A percentile compares a stretch with the other conserved stretches of the same genome.
These are phyloP conservation scores for Channallabes apus DNA, from an alignment of 2,797 vertebrate genomes.

Conservation along the genomic window DNA sequence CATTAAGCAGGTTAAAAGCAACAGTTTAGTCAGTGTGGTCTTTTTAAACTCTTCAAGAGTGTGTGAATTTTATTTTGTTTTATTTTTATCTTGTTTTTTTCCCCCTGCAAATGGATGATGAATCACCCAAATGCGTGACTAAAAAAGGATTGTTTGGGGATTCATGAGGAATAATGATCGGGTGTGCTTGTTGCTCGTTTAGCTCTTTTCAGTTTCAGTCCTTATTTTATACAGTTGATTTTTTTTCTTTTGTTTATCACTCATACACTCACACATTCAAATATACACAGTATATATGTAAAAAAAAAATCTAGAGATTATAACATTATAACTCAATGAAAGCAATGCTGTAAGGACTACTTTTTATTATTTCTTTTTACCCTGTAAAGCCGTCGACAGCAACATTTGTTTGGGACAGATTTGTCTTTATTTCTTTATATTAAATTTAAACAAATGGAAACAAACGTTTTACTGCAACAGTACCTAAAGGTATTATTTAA, in stretches of 20 bases:
- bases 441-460: no score
- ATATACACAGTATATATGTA: no score
- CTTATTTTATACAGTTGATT: background rate
- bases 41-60: background rate
- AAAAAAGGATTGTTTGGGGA: background rate
- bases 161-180: background rate
- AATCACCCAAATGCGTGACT: background rate
- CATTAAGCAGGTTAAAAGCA: background rate
- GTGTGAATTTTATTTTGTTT: background rate
- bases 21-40: background rate
- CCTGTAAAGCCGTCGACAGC: background rate
- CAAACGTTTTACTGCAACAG: no score
- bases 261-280: background rate
- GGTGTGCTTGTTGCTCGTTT: background rate
- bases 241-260: no score
- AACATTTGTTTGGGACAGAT: no score
- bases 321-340: background rate
- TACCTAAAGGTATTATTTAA: no score
- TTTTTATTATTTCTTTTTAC: background rate
- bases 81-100: no score
- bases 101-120: background rate
- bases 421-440: no score
- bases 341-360: background rate
- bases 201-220: background rate
- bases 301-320: no score